Base-by-base conservation (phyloP, 2,797 vertebrate species). In the Gephyroberyx darwinii region DNA sequence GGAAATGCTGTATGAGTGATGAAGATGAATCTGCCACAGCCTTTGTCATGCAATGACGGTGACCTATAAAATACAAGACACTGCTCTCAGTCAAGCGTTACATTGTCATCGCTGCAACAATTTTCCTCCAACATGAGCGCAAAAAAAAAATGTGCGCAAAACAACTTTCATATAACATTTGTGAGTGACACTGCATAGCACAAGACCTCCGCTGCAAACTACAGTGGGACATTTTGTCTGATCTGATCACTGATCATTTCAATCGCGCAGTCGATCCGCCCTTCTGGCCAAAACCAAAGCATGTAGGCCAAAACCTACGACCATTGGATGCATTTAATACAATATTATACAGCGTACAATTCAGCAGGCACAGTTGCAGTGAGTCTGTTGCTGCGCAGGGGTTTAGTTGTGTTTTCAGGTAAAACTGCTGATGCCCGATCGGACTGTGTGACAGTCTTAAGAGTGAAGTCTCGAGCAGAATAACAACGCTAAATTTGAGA, bases 21-120 rank as follows among this genome's bases (percentile, higher is more conserved):
- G 95, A 93, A 89, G 95, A 96, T 91, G 96, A 95, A 95, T 94
- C 95, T 95, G 95, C 94, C 86, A 93, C 94, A 95, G 93, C 91
- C 94, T 96, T 93, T 96, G 94, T 96, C 96, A 97, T 96, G 94
- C 94, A 96, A 97, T 93, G 95, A 96, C 91, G 95, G 94, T 96
- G 94, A 96, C 96, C 97, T 99, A 96, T 92, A 96, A 97, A 96
- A 96, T 93, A 97, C 93, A 95, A 95, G 94, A 96, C 93, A 96
- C 87, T 87, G 87, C 88, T 92, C 95, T 96, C 92, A 96, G 93
- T 93, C 92, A 87, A 90, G 84, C 73, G 82, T 91, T 84, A 90
- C 65, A 86, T 71, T 65, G 66, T 81, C 71, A 80, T 82, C 75
- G 65, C 71, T 70, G 72, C 68, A 55, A 77, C 77, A 67, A 75